A percentile compares a stretch with the other conserved stretches of the same genome.
These are phyloP conservation scores for Mugil cephalus DNA, from an alignment of 2,113 vertebrate species.

Conservation along the genomic window DNA sequence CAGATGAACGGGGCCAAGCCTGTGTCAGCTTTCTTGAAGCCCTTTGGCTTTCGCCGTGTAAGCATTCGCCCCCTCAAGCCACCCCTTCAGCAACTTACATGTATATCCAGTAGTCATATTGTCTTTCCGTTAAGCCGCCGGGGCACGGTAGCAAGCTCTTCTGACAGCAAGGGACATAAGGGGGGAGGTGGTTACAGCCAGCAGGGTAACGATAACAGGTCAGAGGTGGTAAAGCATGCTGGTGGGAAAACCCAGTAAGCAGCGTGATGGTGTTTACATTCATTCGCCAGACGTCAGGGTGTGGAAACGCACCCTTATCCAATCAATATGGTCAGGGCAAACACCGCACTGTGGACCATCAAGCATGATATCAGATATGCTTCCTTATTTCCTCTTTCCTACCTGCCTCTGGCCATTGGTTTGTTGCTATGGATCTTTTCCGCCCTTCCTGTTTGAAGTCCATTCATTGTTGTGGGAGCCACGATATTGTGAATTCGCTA, in stretches of 20 bases:
- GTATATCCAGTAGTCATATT: constrained; percentile 31
- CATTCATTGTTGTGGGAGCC: background rate
- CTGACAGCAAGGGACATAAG: constrained; percentile 14
- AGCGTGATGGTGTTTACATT: constrained; percentile 44
- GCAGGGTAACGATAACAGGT: constrained; percentile 38
- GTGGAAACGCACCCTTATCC: constrained; percentile 9
- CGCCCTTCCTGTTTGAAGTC: background rate
- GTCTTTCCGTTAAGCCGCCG: constrained; percentile 35
- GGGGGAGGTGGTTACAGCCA: constrained; percentile 11
- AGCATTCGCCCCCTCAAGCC: constrained; percentile 27
- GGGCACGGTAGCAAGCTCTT: constrained; percentile 34
- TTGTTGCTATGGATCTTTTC: constrained; percentile 24
- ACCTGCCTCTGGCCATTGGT: constrained; percentile 4
- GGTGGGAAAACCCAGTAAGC: constrained; percentile 28
- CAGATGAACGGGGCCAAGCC: constrained; percentile 10
- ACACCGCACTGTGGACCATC: constrained; percentile 40
- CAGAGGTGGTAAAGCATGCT: constrained; percentile 32
- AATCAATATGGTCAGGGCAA: constrained; percentile 33
- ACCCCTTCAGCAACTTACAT: constrained; percentile 32
- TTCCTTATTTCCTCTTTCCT: constrained; percentile 20
- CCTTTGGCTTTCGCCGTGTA: constrained; percentile 19
- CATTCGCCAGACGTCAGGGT: constrained; percentile 27
- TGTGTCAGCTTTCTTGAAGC: constrained; percentile 17
- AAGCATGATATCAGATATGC: constrained; percentile 27
- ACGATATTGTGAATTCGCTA: background rate